phyloP scores from a whole-genome alignment of 2,113 vertebrate species.

The Gymnorhina tibicen region DNA sequence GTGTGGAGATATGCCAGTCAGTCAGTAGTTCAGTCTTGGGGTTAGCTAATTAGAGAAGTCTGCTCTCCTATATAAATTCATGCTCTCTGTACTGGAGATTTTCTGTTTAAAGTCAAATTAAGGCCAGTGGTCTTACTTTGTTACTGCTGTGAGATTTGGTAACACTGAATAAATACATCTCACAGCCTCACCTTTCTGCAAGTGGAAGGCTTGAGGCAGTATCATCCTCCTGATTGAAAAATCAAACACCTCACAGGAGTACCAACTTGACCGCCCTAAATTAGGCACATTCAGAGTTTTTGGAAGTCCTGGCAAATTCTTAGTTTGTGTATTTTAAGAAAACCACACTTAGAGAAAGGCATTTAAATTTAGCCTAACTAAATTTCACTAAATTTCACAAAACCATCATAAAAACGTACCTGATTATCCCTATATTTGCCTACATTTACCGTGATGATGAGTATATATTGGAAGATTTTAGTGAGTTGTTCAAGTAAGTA shows the following conservation, averaged over 20 bases:
- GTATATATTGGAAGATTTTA: background rate
- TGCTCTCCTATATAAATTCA: background rate
- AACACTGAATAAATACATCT: background rate
- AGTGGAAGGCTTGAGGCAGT: background rate
- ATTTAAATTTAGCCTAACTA: background rate
- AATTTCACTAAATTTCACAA: background rate
- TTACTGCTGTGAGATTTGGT: background rate
- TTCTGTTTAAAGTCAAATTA: background rate
- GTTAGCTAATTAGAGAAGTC: background rate
- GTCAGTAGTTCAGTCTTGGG: background rate
- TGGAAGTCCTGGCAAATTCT: background rate
- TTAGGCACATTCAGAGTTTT: background rate
- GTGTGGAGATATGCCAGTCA: background rate
- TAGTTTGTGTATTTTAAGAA: background rate
- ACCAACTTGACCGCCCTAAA: background rate
- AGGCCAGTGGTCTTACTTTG: background rate
- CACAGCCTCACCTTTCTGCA: background rate
- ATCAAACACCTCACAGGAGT: background rate
- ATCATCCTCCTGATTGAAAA: background rate
- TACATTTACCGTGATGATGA: background rate
- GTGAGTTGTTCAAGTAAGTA: background rate
- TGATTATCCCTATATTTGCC: background rate
- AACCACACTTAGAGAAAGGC: background rate
- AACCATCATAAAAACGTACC: background rate
- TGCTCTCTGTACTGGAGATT: background rate